phyloP scores from a whole-genome alignment of 2,113 vertebrate genomes.

The Microtus oregoni region DNA sequence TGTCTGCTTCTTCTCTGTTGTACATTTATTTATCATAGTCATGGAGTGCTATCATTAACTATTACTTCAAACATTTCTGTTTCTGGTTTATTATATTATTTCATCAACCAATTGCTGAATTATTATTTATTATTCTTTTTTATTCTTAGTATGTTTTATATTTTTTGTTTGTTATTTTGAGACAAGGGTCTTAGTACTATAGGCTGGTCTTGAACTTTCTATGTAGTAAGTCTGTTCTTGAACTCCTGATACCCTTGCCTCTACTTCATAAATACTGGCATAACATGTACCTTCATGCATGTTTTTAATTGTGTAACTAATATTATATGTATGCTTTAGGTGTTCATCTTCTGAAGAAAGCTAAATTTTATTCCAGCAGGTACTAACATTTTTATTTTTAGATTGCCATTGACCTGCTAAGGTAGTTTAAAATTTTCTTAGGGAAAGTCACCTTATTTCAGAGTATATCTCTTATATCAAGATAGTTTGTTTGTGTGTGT shows the following conservation, averaged over 20 bases:
- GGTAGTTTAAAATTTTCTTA: neutral
- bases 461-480: neutral
- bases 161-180: slow-evolving; percentile 9
- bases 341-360: neutral
- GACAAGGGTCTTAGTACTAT: neutral
- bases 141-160: slow-evolving; percentile 22
- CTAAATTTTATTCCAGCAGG: neutral
- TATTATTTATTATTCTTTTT: neutral
- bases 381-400: neutral
- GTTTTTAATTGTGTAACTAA: neutral
- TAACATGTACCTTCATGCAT: neutral
- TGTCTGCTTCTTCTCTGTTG: neutral
- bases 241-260: neutral
- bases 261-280: neutral
- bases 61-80: neutral
- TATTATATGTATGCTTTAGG: neutral
- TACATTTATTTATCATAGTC: neutral
- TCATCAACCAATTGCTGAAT: neutral
- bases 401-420: neutral
- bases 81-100: neutral
- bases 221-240: neutral
- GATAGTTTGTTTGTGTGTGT: neutral
- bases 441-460: neutral
- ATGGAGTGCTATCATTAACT: neutral
- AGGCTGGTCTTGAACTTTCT: neutral